Base-by-base conservation (phyloP, 2,888 invertebrate species). In the Scaptomyza reducta region DNA sequence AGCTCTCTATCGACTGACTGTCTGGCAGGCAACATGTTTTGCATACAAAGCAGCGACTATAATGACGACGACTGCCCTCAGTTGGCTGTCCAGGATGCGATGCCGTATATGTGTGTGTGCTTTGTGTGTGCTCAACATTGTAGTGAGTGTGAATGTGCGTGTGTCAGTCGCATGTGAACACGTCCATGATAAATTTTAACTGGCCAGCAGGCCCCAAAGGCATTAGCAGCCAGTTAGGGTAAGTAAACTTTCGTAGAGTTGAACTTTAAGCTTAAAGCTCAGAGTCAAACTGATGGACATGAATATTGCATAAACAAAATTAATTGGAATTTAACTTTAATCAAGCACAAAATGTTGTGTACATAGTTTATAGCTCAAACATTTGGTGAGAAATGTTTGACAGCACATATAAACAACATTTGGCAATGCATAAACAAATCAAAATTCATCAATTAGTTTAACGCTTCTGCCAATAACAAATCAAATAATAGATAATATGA, bases 21-120 rank as follows among this genome's bases (percentile, higher is more conserved):
- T 62, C 66, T 67, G 64, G 38, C 72, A 53, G 62, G 33, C 72
- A 59, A 53, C 82, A 70, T 74, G 87, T 58, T 84, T 79, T 86
- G 84, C 84, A 84, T 84, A 82, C 72, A 81, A 87, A 84, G 63
- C 72, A 67, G 68, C 65, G 59, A 47, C 71, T 42, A 72, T 69
- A 76, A 75, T 76, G 76, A 75, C 64, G 64, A 74, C 64, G 46
- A 55, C 63, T 59, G 58, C 10, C 45, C n/a, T 55, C 50, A 56
- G 46, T 42, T 42, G 62, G 41, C 46, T 44, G 41, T 60, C 47
- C 79, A 79, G 79, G 74, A 77, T 79, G 77, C 74, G 79, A 47
- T 70, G 67, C 67, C 60, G 70, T 59, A 70, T 69, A 77, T 50
- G 51, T 35, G 35, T n/a, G n/a, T 35, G n/a, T 41, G 68, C 53